Percentiles rank a stretch among this genome's conserved stretches.
These are phyloP conservation scores for Eremophila alpestris DNA, from an alignment of 2,797 vertebrate genomes.

Conservation along the genomic window DNA sequence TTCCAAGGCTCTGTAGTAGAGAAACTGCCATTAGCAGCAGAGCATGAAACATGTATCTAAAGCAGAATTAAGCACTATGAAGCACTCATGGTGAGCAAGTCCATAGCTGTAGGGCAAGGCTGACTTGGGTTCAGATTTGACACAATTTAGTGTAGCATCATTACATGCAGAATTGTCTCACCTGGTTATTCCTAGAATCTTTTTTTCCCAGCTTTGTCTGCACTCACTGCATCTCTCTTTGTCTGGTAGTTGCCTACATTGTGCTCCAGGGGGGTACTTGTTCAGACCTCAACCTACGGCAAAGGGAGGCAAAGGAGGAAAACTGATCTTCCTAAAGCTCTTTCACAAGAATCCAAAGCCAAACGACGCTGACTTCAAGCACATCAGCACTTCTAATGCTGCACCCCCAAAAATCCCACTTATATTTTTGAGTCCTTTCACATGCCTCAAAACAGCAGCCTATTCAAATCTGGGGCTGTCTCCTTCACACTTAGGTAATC, in stretches of 20 bases:
- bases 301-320: neutral
- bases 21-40: constrained; percentile 4
- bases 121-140: neutral
- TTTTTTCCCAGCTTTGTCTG: neutral
- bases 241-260: neutral
- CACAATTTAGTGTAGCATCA: neutral
- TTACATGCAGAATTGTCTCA: neutral
- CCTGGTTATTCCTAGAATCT: neutral
- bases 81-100: neutral
- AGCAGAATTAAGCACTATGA: neutral
- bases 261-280: accelerated
- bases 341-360: neutral
- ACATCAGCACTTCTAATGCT: neutral
- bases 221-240: neutral
- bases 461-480: constrained; percentile 3
- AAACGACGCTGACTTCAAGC: accelerated
- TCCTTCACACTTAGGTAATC: constrained; percentile 38
- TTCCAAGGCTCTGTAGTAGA: neutral
- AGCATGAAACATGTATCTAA: neutral
- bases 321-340: neutral
- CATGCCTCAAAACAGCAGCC: neutral
- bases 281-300: neutral
- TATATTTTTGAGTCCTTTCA: neutral
- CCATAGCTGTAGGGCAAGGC: constrained; percentile 14
- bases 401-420: neutral